A percentile compares a stretch with the other conserved stretches of the same genome.
Conservation (phyloP, 2,113 vertebrate species). For the Pseudolaguvia tuberculata region DNA sequence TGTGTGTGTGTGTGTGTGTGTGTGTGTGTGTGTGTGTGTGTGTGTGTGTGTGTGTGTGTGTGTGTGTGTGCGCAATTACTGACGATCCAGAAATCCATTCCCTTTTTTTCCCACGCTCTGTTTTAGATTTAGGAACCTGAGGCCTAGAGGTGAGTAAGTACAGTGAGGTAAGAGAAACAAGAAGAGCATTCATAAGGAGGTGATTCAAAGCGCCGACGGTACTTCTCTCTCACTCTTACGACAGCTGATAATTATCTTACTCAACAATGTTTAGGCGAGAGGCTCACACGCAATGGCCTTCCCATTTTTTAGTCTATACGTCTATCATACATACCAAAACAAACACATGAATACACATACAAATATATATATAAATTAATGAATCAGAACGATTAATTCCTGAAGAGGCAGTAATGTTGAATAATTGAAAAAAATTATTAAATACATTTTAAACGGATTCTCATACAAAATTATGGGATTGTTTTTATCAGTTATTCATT, state of each 20-base stretch:
- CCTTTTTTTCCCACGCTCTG: slow-evolving; percentile 51
- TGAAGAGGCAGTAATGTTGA: neutral
- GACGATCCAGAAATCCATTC: slow-evolving; percentile 53
- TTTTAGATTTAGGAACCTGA: slow-evolving; percentile 55
- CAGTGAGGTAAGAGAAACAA: slow-evolving; percentile 71
- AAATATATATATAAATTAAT: neutral
- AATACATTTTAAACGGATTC: too few relatives aligned
- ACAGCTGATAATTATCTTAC: slow-evolving; percentile 68
- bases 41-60: too few relatives aligned
- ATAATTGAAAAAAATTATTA: too few relatives aligned
- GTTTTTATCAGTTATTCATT: too few relatives aligned
- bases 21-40: too few relatives aligned
- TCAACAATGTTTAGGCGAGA: slow-evolving; percentile 56
- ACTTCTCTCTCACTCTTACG: slow-evolving; percentile 58
- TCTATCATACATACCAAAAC: too few relatives aligned
- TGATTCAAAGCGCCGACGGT: slow-evolving; percentile 69
- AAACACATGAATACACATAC: neutral
- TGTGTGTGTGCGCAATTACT: neutral
- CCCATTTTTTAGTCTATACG: neutral
- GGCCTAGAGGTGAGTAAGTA: slow-evolving; percentile 66
- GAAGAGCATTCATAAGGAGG: slow-evolving; percentile 67
- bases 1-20: too few relatives aligned
- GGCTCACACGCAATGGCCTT: slow-evolving; percentile 65
- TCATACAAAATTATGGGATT: too few relatives aligned
- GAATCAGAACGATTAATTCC: neutral